Evolutionary conservation across 23 tunicate species (phyloP).

Genomic region (Oikopleura dioica): DNA sequence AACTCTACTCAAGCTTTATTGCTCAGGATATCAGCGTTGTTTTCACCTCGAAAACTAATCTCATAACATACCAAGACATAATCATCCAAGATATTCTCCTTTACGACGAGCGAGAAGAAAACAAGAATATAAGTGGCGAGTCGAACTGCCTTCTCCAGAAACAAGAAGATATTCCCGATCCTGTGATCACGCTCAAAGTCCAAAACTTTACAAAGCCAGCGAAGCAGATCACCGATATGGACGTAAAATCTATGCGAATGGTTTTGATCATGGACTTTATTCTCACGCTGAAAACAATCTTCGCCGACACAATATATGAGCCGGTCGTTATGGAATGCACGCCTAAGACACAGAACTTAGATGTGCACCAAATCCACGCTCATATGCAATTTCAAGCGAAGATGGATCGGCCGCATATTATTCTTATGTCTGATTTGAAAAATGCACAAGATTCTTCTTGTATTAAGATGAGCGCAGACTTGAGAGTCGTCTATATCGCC

Average conservation of each 20-base stretch:
- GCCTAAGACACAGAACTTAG: neutral
- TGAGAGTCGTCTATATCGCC: neutral
- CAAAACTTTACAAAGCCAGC: no score
- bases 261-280: neutral
- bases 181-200: no score
- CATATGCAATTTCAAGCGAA: neutral
- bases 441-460: neutral
- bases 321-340: neutral
- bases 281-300: neutral
- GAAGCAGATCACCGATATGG: neutral
- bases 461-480: neutral
- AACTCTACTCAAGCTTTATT: no score
- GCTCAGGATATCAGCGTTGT: no score
- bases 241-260: neutral
- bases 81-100: no score
- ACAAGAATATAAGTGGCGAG: no score
- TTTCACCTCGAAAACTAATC: no score
- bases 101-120: no score
- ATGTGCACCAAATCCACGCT: neutral
- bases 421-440: neutral
- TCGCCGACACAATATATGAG: neutral
- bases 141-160: no score
- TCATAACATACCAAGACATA: no score
- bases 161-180: no score
- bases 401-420: slow-evolving; percentile 1